Conservation (phyloP, 92 coral and sea anemone species). For the Epizoanthus illoricatus region DNA sequence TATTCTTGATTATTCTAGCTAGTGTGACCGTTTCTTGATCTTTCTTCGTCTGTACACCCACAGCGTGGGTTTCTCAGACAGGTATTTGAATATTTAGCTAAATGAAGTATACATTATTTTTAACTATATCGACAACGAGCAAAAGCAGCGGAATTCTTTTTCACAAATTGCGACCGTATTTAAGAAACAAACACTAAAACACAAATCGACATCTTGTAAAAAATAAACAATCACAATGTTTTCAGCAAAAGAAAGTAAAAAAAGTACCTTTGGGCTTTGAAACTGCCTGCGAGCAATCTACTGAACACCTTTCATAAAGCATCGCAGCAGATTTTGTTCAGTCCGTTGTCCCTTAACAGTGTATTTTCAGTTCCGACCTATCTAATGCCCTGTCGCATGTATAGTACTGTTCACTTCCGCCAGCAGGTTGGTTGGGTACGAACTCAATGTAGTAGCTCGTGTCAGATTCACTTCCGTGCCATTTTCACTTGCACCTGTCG, state of each 20-base stretch:
- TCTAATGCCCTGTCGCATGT: not conserved
- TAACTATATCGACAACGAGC: not conserved
- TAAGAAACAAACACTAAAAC: not conserved
- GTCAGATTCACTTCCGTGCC: constrained; percentile 25
- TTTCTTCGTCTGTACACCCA: constrained; percentile 14
- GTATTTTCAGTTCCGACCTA: not conserved
- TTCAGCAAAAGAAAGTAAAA: too few species aligned
- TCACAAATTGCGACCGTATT: not conserved
- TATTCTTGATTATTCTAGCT: not conserved
- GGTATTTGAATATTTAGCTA: not conserved
- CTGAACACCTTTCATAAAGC: too few species aligned
- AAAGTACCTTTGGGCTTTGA: too few species aligned
- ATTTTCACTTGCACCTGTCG: constrained; percentile 28
- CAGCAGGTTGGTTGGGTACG: not conserved
- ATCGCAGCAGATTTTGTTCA: too few species aligned
- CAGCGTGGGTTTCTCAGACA: constrained; percentile 13
- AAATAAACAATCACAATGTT: too few species aligned
- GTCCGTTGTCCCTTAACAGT: too few species aligned
- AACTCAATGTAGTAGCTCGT: not conserved
- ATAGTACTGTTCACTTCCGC: not conserved
- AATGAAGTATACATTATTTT: not conserved
- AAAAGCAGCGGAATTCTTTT: not conserved
- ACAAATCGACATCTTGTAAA: not conserved
- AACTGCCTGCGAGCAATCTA: too few species aligned
- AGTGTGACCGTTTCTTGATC: not conserved